Evolutionary conservation across 1,140 invertebrate species (phyloP).

Genomic region (Dendroctonus ponderosae): DNA sequence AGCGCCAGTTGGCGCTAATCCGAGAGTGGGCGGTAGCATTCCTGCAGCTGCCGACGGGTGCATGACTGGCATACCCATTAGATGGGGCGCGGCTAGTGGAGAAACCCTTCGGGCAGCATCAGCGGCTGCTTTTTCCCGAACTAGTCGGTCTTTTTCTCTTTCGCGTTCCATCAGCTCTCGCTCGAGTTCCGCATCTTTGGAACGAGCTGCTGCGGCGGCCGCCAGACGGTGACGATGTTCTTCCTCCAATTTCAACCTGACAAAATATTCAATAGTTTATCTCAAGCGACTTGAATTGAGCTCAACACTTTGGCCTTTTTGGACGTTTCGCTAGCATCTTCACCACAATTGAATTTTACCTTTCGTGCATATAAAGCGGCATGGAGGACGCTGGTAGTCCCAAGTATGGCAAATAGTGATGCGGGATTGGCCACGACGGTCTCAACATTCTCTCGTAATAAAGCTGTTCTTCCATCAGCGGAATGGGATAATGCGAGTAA

Average conservation of each 20-base stretch:
- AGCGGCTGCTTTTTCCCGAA: conserved; percentile 46
- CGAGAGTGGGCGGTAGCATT: conserved; percentile 45
- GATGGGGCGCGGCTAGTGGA: conserved; percentile 36
- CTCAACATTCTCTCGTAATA: conserved; percentile 75
- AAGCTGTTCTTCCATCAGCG: conserved; percentile 69
- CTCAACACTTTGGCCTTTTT: too few species aligned
- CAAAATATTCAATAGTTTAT: too few species aligned
- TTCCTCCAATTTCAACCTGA: conserved; percentile 63
- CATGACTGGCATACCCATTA: conserved; percentile 44
- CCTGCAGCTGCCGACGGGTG: conserved; percentile 36
- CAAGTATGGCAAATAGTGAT: conserved; percentile 56
- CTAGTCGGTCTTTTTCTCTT: conserved; percentile 50
- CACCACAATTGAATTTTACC: conserved; percentile 38
- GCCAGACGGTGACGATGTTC: conserved; percentile 59
- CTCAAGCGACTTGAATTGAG: too few species aligned
- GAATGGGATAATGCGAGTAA: conserved; percentile 45
- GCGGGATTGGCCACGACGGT: conserved; percentile 58
- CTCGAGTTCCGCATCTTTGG: conserved; percentile 56
- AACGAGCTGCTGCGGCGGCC: conserved; percentile 49
- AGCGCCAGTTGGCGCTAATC: conserved; percentile 35
- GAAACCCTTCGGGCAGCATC: conserved; percentile 41
- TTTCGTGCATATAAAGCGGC: conserved; percentile 62
- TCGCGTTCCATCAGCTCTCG: conserved; percentile 52
- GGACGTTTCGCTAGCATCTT: too few species aligned
- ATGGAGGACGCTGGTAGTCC: conserved; percentile 51